Conservation (phyloP, 2,888 invertebrate genomes). For the Sclerodermus sp. region DNA sequence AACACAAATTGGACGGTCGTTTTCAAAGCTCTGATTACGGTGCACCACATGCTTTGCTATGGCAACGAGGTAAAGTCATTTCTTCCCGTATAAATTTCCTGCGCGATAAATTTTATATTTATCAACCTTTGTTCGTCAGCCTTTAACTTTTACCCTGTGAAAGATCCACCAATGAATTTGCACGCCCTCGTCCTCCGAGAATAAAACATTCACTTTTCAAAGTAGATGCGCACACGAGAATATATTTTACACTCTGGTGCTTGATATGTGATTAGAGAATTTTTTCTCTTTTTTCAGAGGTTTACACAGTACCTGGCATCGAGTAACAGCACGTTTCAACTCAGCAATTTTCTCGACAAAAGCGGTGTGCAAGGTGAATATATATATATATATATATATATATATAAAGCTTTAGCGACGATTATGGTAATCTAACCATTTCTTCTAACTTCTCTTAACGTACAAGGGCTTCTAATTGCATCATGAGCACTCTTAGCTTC, state of each 20-base stretch:
- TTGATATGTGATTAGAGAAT: background rate
- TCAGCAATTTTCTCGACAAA: conserved; percentile 97
- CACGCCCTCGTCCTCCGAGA: too few species aligned
- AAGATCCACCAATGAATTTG: too few species aligned
- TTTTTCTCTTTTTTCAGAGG: conserved; percentile 66
- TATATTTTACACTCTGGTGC: background rate
- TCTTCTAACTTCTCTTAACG: too few species aligned
- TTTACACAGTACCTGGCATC: conserved; percentile 99
- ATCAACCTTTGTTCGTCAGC: too few species aligned
- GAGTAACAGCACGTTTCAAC: conserved; percentile 98
- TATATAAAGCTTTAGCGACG: too few species aligned
- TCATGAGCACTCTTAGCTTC: too few species aligned
- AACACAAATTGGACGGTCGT: conserved; percentile 99
- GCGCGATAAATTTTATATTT: too few species aligned
- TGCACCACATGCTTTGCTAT: conserved; percentile 98
- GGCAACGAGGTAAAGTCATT: conserved; percentile 94
- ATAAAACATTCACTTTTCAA: too few species aligned
- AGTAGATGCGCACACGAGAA: too few species aligned
- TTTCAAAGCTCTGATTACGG: conserved; percentile 96
- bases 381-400: conserved; percentile 46
- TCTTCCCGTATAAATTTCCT: background rate
- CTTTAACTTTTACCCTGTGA: too few species aligned
- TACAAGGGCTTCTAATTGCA: too few species aligned
- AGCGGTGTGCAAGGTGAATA: conserved; percentile 93
- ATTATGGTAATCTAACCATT: too few species aligned